Evolutionary conservation across 2,888 invertebrate species (phyloP).

Genomic region (Drosophila conformis): DNA sequence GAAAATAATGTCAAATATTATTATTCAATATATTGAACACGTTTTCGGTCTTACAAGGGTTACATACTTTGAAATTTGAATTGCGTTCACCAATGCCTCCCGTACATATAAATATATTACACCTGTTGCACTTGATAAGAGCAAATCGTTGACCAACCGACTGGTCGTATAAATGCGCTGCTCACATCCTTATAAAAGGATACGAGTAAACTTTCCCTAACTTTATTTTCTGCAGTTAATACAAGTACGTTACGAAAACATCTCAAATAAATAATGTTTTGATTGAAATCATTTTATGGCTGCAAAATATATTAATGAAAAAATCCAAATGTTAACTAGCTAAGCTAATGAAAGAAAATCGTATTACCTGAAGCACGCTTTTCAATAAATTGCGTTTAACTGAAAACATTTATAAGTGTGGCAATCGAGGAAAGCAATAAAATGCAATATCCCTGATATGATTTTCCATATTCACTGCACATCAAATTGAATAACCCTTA

Average conservation of each 20-base stretch:
- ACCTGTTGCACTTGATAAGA: not conserved
- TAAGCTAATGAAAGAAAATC: not conserved
- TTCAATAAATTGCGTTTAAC: not conserved
- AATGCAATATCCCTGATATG: slow-evolving; percentile 19
- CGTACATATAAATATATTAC: not conserved
- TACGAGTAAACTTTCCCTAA: not conserved
- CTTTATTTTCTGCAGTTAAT: not conserved
- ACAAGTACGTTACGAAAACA: not conserved
- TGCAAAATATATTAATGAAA: too few relatives aligned
- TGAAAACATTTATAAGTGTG: not conserved
- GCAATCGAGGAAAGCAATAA: slow-evolving; percentile 31
- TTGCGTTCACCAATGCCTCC: not conserved
- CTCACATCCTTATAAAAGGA: not conserved
- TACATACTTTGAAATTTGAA: not conserved
- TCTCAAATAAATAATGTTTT: too few relatives aligned
- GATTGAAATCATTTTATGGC: too few relatives aligned
- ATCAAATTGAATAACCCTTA: slow-evolving; percentile 57
- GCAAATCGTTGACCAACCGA: not conserved
- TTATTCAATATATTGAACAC: not conserved
- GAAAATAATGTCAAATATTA: not conserved
- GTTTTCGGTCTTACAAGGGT: not conserved
- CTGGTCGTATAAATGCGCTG: not conserved
- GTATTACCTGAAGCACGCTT: not conserved
- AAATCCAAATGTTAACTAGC: not conserved
- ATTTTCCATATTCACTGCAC: slow-evolving; percentile 29